Evolutionary conservation across 2,888 invertebrate species (phyloP).

Genomic region (Nomada hirtipes): DNA sequence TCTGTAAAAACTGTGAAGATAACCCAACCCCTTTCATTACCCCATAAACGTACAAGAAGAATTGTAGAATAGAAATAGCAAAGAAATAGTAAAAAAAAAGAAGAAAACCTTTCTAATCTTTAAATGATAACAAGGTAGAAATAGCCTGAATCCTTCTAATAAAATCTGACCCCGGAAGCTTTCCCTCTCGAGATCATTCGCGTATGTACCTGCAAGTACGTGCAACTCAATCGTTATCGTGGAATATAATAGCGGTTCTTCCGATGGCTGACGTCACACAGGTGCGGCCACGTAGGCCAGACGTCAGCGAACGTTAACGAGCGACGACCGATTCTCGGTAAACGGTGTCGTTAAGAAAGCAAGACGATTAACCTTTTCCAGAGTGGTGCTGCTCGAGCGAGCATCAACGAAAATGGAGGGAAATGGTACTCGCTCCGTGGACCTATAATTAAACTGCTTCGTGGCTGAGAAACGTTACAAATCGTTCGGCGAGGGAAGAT

Average conservation of each 20-base stretch:
- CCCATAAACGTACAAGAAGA: too few species aligned
- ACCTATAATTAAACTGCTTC: constrained; percentile 41
- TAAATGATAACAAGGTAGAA: background rate
- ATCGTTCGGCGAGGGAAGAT: background rate
- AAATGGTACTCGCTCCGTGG: constrained; percentile 37
- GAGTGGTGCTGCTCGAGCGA: constrained; percentile 21
- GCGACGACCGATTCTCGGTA: constrained; percentile 31
- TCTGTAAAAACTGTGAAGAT: too few species aligned
- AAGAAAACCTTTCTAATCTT: background rate
- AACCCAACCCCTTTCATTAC: too few species aligned
- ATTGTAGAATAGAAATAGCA: too few species aligned
- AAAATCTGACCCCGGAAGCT: constrained; percentile 8
- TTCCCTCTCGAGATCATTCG: constrained; percentile 54
- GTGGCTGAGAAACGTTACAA: constrained; percentile 1
- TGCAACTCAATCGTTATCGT: constrained; percentile 65
- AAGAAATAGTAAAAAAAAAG: too few species aligned
- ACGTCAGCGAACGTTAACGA: constrained; percentile 56
- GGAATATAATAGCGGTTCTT: constrained; percentile 72
- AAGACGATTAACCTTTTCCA: constrained; percentile 56
- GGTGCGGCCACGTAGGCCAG: constrained; percentile 69
- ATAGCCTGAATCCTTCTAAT: background rate
- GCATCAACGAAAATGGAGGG: constrained; percentile 40
- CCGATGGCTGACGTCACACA: constrained; percentile 76
- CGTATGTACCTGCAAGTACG: background rate
- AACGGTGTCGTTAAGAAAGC: constrained; percentile 45